A percentile compares a stretch with the other conserved stretches of the same genome.
Evolutionary conservation across 2,797 vertebrate genomes (phyloP).

Genomic region (Columba guinea): DNA sequence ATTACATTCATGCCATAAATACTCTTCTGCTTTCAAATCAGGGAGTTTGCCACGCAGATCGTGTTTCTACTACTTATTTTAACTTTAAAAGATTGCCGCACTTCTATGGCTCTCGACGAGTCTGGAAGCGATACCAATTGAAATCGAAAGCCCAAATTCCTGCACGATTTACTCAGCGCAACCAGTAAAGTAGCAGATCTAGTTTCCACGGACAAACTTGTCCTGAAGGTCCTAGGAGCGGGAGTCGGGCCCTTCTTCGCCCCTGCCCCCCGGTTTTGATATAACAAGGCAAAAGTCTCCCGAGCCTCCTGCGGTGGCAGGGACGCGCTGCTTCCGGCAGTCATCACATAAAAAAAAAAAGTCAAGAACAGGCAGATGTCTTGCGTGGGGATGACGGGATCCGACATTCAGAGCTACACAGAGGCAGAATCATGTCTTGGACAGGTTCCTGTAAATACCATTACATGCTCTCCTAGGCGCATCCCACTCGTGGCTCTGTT

Average conservation of each 20-base stretch:
- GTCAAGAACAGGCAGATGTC: background rate
- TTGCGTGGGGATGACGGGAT: background rate
- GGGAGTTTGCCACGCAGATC: background rate
- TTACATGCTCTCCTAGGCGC: background rate
- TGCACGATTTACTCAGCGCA: background rate
- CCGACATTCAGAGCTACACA: background rate
- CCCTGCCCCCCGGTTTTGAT: background rate
- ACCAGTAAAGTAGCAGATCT: background rate
- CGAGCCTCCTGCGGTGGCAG: background rate
- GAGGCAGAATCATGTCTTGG: background rate
- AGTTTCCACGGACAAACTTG: background rate
- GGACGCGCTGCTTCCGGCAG: background rate
- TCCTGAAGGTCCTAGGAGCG: background rate
- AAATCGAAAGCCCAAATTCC: slow-evolving; percentile 21
- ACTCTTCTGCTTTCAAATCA: background rate
- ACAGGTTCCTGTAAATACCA: background rate
- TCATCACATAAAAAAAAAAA: background rate
- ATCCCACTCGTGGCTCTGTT: background rate
- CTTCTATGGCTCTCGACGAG: background rate
- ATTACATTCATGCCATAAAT: background rate
- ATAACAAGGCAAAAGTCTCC: background rate
- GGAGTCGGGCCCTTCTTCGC: accelerated
- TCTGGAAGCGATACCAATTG: background rate
- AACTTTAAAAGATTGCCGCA: background rate
- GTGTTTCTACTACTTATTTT: background rate